These are phyloP conservation scores for Rhea americana DNA, from an alignment of 2,113 vertebrate genomes.

Conservation along the genomic window DNA sequence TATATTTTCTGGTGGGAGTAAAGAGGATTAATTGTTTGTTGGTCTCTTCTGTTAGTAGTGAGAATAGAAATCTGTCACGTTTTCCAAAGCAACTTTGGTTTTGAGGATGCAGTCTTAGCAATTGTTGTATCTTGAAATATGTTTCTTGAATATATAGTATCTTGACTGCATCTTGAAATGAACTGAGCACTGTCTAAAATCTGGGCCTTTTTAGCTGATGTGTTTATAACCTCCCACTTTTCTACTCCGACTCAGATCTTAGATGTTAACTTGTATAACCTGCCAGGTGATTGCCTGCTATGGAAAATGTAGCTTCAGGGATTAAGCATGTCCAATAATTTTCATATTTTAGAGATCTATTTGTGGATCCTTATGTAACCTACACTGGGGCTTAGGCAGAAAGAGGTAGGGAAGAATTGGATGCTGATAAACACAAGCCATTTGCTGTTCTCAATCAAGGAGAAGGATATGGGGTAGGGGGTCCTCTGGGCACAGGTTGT, in stretches of 20 bases:
- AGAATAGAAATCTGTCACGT: neutral
- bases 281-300: slow-evolving; percentile 13
- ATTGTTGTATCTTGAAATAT: neutral
- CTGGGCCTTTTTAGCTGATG: neutral
- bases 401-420: neutral
- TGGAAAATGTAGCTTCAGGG: slow-evolving; percentile 30
- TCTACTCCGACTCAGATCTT: slow-evolving; percentile 47
- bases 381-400: neutral
- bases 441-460: neutral
- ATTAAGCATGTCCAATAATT: slow-evolving; percentile 39
- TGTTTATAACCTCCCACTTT: neutral
- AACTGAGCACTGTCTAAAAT: neutral
- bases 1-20: neutral
- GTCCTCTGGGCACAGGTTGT: neutral
- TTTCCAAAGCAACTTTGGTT: neutral
- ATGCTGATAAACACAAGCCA: neutral
- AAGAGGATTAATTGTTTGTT: neutral
- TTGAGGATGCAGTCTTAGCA: neutral
- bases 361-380: slow-evolving; percentile 36
- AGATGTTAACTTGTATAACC: slow-evolving; percentile 49
- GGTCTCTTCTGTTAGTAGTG: neutral
- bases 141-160: neutral
- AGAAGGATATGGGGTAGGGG: neutral
- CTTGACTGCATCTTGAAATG: neutral
- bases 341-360: slow-evolving; percentile 40